These are phyloP conservation scores for Tenthredo amoena DNA, from an alignment of 2,888 invertebrate genomes.

Conservation along the genomic window DNA sequence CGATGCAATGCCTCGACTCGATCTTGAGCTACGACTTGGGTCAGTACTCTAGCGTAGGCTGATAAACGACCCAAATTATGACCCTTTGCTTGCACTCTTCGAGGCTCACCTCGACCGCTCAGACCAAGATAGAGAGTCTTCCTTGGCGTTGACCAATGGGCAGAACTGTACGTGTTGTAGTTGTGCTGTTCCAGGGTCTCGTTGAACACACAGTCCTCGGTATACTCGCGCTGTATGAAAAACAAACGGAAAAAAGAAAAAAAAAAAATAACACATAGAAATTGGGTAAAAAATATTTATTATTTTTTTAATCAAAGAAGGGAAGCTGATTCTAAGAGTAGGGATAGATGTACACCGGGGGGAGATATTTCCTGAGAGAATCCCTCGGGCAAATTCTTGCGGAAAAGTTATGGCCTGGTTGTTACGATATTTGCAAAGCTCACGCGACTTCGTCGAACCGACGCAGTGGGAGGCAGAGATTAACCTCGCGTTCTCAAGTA, in stretches of 20 bases:
- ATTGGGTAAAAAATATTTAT: background rate
- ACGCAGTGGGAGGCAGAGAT: slow-evolving; percentile 56
- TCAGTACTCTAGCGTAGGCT: slow-evolving; percentile 86
- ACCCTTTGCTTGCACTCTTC: slow-evolving; percentile 86
- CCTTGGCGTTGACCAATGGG: slow-evolving; percentile 85
- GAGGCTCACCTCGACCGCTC: slow-evolving; percentile 86
- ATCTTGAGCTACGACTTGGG: slow-evolving; percentile 80
- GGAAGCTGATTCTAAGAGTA: too few species aligned
- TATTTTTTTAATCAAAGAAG: too few species aligned
- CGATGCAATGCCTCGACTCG: slow-evolving; percentile 79
- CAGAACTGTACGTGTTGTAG: slow-evolving; percentile 92
- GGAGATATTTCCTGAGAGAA: background rate
- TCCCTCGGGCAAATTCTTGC: background rate
- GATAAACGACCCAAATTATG: slow-evolving; percentile 86
- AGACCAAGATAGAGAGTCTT: slow-evolving; percentile 87
- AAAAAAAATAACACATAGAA: background rate
- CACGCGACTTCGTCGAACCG: slow-evolving; percentile 61
- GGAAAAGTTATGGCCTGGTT: background rate
- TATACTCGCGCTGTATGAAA: slow-evolving; percentile 86
- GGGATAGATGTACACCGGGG: background rate
- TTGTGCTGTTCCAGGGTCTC: slow-evolving; percentile 92
- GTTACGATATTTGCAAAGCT: slow-evolving; percentile 6
- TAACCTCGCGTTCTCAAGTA: slow-evolving; percentile 16
- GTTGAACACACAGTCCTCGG: slow-evolving; percentile 91
- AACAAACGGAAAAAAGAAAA: background rate